These are phyloP conservation scores for Cherax quadricarinatus DNA, from an alignment of 1,140 invertebrate species.

Conservation along the genomic window DNA sequence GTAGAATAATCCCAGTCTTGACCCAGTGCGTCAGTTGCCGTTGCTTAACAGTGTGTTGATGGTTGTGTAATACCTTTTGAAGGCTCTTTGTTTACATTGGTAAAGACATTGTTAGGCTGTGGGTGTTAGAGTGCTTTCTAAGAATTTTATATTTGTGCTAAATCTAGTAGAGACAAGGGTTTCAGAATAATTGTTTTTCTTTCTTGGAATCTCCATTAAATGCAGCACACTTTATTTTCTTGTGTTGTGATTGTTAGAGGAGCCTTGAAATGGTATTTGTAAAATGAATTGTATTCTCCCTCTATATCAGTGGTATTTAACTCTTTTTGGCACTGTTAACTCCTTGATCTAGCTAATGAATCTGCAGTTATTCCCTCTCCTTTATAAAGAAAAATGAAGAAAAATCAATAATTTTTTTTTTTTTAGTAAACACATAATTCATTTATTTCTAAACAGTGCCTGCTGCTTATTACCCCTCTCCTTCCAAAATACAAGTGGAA, in stretches of 20 bases:
- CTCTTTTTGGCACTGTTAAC: too few relatives aligned
- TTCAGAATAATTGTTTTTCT: background rate
- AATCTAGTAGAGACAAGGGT: background rate
- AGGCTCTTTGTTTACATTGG: background rate
- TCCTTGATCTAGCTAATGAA: too few relatives aligned
- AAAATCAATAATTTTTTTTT: too few relatives aligned
- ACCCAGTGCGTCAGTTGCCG: background rate
- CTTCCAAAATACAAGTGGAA: too few relatives aligned
- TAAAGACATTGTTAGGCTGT: background rate
- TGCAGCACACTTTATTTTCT: background rate
- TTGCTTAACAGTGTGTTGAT: background rate
- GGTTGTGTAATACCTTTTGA: background rate
- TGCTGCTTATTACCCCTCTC: too few relatives aligned
- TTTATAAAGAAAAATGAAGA: too few relatives aligned
- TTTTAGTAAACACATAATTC: too few relatives aligned
- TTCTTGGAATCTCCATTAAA: too few relatives aligned
- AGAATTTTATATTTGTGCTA: background rate
- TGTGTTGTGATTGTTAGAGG: background rate
- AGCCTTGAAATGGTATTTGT: background rate
- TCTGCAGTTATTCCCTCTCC: too few relatives aligned
- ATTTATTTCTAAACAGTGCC: too few relatives aligned
- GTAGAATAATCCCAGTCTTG: conserved; percentile 1
- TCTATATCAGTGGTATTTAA: background rate
- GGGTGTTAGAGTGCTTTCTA: background rate
- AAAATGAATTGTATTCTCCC: background rate